Conservation (phyloP, 2,888 invertebrate genomes). For the Cataglyphis altisquamis region DNA sequence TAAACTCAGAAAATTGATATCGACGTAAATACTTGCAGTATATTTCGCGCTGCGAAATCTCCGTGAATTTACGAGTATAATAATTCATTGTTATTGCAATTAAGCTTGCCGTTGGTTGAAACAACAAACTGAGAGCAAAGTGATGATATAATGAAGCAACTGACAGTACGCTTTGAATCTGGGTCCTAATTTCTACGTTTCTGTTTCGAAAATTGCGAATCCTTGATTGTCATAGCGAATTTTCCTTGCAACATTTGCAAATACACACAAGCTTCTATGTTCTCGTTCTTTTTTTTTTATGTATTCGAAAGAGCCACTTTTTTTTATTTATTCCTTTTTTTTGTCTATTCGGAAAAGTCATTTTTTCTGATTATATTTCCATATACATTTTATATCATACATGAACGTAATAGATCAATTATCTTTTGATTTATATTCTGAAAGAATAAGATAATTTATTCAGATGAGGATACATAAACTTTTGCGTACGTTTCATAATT, state of each 20-base stretch:
- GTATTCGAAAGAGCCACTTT: slow-evolving; percentile 6
- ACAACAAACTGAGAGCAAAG: not conserved
- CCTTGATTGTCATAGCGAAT: not conserved
- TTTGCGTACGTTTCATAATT: not conserved
- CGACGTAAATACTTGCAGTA: not conserved
- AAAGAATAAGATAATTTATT: slow-evolving; percentile 6
- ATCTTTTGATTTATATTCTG: slow-evolving; percentile 14
- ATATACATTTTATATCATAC: not conserved
- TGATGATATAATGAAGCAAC: slow-evolving; percentile 4
- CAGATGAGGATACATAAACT: not conserved
- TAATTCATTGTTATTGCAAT: slow-evolving; percentile 5
- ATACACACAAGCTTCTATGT: not conserved
- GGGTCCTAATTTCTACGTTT: not conserved
- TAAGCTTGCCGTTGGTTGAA: not conserved
- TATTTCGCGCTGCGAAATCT: not conserved
- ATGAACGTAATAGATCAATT: not conserved
- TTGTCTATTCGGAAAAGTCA: not conserved
- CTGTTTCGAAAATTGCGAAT: slow-evolving; percentile 3
- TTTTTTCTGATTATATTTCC: slow-evolving; percentile 8
- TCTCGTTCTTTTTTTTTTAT: not conserved
- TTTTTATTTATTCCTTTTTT: not conserved
- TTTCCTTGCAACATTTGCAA: not conserved
- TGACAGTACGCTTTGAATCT: not conserved
- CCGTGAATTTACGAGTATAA: not conserved
- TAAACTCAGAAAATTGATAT: slow-evolving; percentile 20